Percentiles rank a stretch among this genome's conserved stretches.
Evolutionary conservation across 2,888 invertebrate genomes (phyloP).

Genomic region (Dicroscelio sp.): DNA sequence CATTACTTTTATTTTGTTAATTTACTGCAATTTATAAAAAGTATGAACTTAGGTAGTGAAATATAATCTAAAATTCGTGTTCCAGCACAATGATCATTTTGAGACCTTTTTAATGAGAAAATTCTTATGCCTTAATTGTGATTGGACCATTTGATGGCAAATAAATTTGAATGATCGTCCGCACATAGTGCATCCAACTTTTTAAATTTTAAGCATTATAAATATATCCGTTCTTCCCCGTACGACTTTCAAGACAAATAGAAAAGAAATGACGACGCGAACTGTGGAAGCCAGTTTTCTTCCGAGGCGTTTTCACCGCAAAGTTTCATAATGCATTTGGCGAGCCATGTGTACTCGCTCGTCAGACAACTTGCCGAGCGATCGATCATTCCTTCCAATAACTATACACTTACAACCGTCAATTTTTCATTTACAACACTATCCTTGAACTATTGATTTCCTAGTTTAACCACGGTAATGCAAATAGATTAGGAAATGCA

Average conservation of each 20-base stretch:
- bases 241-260: constrained; percentile 34
- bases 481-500: constrained; percentile 35
- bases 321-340: constrained; percentile 69
- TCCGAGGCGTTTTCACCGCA: constrained; percentile 41
- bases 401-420: constrained; percentile 76
- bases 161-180: too few relatives aligned
- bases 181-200: too few relatives aligned
- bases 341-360: constrained; percentile 67
- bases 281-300: constrained; percentile 39
- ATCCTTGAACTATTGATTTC: constrained; percentile 89
- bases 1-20: too few relatives aligned
- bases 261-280: not conserved
- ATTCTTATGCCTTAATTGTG: too few relatives aligned
- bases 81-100: too few relatives aligned
- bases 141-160: too few relatives aligned
- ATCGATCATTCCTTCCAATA: constrained; percentile 81
- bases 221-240: constrained; percentile 1
- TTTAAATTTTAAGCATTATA: constrained; percentile 9
- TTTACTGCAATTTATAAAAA: too few relatives aligned
- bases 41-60: too few relatives aligned
- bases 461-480: constrained; percentile 59
- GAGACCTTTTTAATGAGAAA: too few relatives aligned
- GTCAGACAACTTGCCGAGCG: constrained; percentile 65
- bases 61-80: too few relatives aligned
- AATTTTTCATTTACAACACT: constrained; percentile 83